Evolutionary conservation across 2,113 vertebrate genomes (phyloP), one percentile per base, ranked within the genome.

Genomic region (Microtus pennsylvanicus): DNA sequence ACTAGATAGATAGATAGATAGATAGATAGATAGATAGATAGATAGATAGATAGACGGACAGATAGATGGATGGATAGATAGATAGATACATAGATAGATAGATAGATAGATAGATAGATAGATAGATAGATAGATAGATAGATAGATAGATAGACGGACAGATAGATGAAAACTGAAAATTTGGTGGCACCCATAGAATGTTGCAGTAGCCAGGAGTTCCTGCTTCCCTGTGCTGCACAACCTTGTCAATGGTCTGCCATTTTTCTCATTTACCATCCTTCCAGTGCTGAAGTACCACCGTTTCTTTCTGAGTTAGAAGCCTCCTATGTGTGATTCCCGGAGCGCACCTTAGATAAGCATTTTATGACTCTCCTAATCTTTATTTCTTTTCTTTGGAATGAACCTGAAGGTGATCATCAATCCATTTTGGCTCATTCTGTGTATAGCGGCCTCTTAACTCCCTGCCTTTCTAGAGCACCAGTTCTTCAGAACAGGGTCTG

Each of bases 311-410:
- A 50, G 63, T 85, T 81, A 72, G 33, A 61, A 65, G 24, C 86
- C 72, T 67, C 63, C 6, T 58, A n/a, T 69, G 72, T 10, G 16
- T 52, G 42, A 50, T 42, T 94, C 89, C 47, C 5, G 0, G 55
- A 90, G 82, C 4, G 11, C 1, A 12, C 69, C 58, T 92, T 67
- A 83, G 78, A 61, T 78, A 81, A 95, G 69, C 92, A 61, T 78
- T 94, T 95, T 95, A 93, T 81, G 76, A 65, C 72, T 50, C 77
- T 72, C 47, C 65, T 45, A 42, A 90, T 97, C 90, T 93, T 77
- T 67, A 50, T 88, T 93, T 50, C 67, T 93, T 93, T 82, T 81
- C 94, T 86, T 69, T 93, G 76, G 55, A 82, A 81, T 63, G 90
- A 88, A 85, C 35, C 16, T 90, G 72, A 85, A 90, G 87, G 70